A percentile compares a stretch with the other conserved stretches of the same genome.
phyloP scores from a whole-genome alignment of 2,888 invertebrate genomes.

The Eupithecia exiguata region DNA sequence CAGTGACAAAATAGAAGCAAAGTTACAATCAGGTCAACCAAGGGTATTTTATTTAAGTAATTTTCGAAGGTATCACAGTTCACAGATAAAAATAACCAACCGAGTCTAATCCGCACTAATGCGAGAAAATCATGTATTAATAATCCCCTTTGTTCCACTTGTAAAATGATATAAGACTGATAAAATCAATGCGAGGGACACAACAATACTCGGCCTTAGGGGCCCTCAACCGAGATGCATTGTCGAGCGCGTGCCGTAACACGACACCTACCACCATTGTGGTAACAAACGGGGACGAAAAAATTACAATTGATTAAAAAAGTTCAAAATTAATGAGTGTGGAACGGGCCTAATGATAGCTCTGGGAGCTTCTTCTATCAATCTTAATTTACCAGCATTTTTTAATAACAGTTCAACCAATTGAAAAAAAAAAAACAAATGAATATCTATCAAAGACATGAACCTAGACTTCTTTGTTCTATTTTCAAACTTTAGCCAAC shows the following conservation, averaged over 20 bases:
- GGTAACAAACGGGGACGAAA: constrained; percentile 54
- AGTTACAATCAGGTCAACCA: background rate
- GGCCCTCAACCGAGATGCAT: constrained; percentile 61
- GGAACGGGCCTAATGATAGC: constrained; percentile 13
- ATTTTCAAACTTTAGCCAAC: background rate
- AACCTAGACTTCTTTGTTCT: background rate
- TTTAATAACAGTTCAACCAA: background rate
- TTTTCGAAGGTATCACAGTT: background rate
- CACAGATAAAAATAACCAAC: background rate
- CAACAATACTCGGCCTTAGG: constrained; percentile 64
- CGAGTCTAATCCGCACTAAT: constrained; percentile 25
- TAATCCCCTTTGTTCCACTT: constrained; percentile 55
- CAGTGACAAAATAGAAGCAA: too few relatives aligned
- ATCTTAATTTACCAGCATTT: constrained; percentile 1
- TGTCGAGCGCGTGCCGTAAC: constrained; percentile 71
- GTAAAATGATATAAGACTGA: constrained; percentile 70
- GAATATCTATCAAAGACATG: background rate
- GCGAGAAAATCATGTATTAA: constrained; percentile 37
- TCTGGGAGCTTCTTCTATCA: constrained; percentile 8
- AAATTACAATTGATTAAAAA: constrained; percentile 45
- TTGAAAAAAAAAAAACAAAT: background rate
- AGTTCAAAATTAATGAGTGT: constrained; percentile 34
- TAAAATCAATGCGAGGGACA: constrained; percentile 70
- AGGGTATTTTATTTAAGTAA: too few relatives aligned
- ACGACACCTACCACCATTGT: constrained; percentile 75